These are phyloP conservation scores for Saxidomus purpurata DNA, from an alignment of 1,140 invertebrate genomes.

Conservation along the genomic window DNA sequence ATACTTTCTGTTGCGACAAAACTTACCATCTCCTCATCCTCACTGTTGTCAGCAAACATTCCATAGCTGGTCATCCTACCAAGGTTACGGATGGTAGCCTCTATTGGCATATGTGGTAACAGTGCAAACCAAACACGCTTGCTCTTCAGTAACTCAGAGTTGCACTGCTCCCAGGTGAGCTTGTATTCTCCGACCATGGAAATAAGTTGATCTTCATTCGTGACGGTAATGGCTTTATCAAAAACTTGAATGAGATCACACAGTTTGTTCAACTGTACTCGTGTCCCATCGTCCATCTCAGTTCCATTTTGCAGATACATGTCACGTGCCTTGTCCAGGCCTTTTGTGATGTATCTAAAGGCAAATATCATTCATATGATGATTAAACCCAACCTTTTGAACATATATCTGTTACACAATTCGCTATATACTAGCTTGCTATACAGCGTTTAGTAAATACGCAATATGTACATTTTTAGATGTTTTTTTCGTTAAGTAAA, in stretches of 20 bases:
- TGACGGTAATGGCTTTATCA: constrained; percentile 88
- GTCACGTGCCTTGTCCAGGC: constrained; percentile 36
- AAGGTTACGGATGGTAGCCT: constrained; percentile 89
- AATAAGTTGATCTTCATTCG: constrained; percentile 87
- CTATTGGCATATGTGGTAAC: constrained; percentile 88
- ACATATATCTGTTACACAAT: too few species aligned
- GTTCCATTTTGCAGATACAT: background rate
- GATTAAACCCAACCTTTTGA: too few species aligned
- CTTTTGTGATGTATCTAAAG: constrained; percentile 61
- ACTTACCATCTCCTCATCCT: constrained; percentile 82
- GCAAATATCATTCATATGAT: too few species aligned
- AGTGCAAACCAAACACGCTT: constrained; percentile 90
- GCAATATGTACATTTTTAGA: too few species aligned
- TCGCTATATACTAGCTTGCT: too few species aligned
- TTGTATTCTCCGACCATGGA: constrained; percentile 87
- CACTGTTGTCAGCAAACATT: constrained; percentile 87
- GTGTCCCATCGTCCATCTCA: background rate
- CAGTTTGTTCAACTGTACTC: background rate
- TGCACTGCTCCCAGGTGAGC: constrained; percentile 90
- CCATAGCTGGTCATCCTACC: constrained; percentile 90
- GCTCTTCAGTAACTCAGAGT: constrained; percentile 89
- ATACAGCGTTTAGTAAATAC: too few species aligned
- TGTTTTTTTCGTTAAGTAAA: too few species aligned
- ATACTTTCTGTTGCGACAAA: too few species aligned
- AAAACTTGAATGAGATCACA: constrained; percentile 75